Evolutionary conservation across 2,797 vertebrate species (phyloP).

Genomic region (Linurgus olivaceus): DNA sequence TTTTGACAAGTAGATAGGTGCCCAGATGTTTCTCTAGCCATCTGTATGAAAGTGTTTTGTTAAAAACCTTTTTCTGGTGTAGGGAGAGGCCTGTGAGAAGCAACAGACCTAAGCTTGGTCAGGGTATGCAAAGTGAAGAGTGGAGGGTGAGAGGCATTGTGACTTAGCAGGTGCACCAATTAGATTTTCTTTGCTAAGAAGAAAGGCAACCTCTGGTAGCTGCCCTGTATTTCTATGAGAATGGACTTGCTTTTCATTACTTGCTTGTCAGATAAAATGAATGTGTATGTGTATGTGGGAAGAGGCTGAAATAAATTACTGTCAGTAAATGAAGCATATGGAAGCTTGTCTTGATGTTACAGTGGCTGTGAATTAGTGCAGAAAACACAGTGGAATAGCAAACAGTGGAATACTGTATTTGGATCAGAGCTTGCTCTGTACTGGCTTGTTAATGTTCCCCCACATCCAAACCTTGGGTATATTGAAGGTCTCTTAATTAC

Average conservation of each 20-base stretch:
- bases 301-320: conserved; percentile 71
- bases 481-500: not conserved
- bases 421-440: not conserved
- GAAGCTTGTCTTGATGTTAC: conserved; percentile 59
- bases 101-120: not conserved
- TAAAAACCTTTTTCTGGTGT: not conserved
- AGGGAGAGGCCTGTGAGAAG: not conserved
- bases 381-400: conserved; percentile 62
- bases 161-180: not conserved
- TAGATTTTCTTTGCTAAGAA: not conserved
- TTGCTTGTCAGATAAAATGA: conserved; percentile 67
- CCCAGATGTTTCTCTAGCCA: not conserved
- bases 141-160: not conserved
- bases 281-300: not conserved
- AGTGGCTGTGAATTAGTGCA: conserved; percentile 73
- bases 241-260: conserved; percentile 8
- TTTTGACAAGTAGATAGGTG: not conserved
- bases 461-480: not conserved
- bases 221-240: conserved; percentile 22
- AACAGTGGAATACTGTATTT: conserved; percentile 1
- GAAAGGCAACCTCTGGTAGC: not conserved
- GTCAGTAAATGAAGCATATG: conserved; percentile 72
- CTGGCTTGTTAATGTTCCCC: not conserved
- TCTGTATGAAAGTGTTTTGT: not conserved
- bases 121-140: not conserved